Evolutionary conservation across 2,888 invertebrate species (phyloP).

Genomic region (Temnothorax ravouxi): DNA sequence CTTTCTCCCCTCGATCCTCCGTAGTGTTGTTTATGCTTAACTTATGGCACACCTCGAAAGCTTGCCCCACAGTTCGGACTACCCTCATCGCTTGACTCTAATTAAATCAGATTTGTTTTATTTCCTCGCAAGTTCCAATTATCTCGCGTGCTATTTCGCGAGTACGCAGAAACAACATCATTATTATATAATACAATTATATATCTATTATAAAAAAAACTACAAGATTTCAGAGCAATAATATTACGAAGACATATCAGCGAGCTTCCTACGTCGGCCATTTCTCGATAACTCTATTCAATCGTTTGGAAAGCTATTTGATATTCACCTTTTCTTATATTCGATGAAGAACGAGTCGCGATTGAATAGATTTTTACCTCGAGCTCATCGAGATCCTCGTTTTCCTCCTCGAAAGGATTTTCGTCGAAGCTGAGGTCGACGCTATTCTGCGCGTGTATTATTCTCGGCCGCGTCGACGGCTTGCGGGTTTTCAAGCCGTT

Average conservation of each 20-base stretch:
- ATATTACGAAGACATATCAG: background rate
- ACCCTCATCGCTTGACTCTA: conserved; percentile 99
- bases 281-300: background rate
- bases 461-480: conserved; percentile 64
- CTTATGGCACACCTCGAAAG: conserved; percentile 99
- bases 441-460: conserved; percentile 60
- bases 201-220: background rate
- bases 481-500: conserved; percentile 82
- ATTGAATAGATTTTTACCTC: conserved; percentile 80
- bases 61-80: conserved; percentile 99
- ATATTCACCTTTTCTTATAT: background rate
- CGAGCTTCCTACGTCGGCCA: conserved; percentile 31
- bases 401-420: conserved; percentile 82
- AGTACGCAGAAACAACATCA: background rate
- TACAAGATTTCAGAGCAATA: background rate
- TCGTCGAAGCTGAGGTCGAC: conserved; percentile 75
- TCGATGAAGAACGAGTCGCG: background rate
- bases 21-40: conserved; percentile 90
- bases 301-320: background rate
- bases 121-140: background rate
- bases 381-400: conserved; percentile 83
- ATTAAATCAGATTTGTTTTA: conserved; percentile 54
- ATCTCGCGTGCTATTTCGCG: conserved; percentile 11
- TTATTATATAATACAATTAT: conserved; percentile 9
- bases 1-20: conserved; percentile 83